phyloP scores from a whole-genome alignment of 2,888 invertebrate species.

The Apamea crenata region DNA sequence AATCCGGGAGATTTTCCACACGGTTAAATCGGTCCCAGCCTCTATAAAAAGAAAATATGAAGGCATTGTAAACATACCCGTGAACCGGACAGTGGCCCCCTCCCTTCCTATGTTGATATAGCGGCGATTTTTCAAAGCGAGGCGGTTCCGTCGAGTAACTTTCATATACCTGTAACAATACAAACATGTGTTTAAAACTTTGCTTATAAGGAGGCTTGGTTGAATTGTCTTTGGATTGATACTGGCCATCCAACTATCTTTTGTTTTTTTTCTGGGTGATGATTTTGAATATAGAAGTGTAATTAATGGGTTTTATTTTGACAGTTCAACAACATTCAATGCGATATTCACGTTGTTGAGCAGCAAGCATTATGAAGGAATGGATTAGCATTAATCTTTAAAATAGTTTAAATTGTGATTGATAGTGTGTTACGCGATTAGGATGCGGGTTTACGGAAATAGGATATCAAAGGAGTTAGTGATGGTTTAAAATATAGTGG shows the following conservation, averaged over 20 bases:
- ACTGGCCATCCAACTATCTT: constrained; percentile 1
- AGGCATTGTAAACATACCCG: constrained; percentile 72
- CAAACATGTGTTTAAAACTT: constrained; percentile 23
- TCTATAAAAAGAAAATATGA: constrained; percentile 4
- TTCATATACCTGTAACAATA: constrained; percentile 82
- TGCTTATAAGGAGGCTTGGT: background rate
- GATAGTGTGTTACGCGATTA: no score
- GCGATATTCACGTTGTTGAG: background rate
- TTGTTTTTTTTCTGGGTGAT: background rate
- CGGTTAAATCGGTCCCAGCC: no score
- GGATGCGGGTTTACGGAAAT: background rate
- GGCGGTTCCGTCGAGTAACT: constrained; percentile 83
- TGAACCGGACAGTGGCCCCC: constrained; percentile 78
- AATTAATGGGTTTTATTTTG: background rate
- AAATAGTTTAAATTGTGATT: no score
- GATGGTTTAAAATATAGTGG: background rate
- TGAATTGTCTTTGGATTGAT: background rate
- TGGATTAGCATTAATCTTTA: no score
- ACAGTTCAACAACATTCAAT: background rate
- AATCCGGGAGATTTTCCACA: background rate
- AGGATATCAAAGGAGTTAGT: background rate
- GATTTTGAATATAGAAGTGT: constrained; percentile 7
- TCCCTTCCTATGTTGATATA: constrained; percentile 79
- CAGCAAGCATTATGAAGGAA: background rate
- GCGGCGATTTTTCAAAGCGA: constrained; percentile 81